Evolutionary conservation across 2,797 vertebrate species (phyloP), one percentile per base, ranked within the genome.

Genomic region (Rhincodon typus): DNA sequence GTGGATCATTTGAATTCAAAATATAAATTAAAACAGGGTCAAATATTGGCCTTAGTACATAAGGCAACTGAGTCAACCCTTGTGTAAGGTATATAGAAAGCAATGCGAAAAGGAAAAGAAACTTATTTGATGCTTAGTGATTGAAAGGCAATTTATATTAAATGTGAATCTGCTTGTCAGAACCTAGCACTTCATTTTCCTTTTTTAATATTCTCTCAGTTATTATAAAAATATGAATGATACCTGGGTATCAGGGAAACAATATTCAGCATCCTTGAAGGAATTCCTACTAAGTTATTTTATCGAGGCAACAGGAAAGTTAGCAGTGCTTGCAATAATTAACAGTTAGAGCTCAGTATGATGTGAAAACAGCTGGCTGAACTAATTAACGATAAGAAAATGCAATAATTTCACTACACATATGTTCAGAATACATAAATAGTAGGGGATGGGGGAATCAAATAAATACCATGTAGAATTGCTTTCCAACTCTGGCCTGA

Each of bases 181-280:
- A 34, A 50, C 10, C 93, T 95, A 74, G 15, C 94, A 95, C 94
- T 95, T 95, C 27, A 95, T 74, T 77, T 50, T 27, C 8, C 46
- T 50, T 10, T 62, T 95, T 95, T 77, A 72, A 95, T 95, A 74
- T 77, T 46, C 50, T 95, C 74, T 95, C 70, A 57, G 94, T 77
- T 95, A 93, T 95, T 70, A 46, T 72, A 34, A 30, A 46, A 15
- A 34, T 53, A 95, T 57, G 53, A 74, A 53, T 95, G 46, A 95
- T 12, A 46, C 46, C 94, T 95, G 69, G 46, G 25, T 50, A 46
- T 95, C 21, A 66, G 15, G 94, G 42, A 95, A 95, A 95, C 13
- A 53, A 46, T 15, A 53, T 95, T n/a, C 19, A 34, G 19, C 53
- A 19, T 74, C 70, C 70, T 53, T 77, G 6, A 95, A 95, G 74